Evolutionary conservation across 1,140 invertebrate genomes (phyloP), one percentile per base, ranked within the genome.

Genomic region (Penaeus chinensis): DNA sequence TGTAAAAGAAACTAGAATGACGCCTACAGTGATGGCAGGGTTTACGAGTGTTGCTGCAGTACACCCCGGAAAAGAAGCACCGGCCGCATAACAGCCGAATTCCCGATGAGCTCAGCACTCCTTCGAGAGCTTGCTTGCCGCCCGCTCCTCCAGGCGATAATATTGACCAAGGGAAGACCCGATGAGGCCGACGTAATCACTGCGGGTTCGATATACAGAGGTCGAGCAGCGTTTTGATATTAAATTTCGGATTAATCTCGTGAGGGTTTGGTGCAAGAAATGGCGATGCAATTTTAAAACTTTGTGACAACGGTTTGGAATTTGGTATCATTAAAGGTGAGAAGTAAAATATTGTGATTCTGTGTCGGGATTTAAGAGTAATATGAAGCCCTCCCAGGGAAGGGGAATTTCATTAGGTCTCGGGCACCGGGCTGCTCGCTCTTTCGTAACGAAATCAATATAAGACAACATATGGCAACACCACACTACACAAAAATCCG

Each of bases 1-100:
- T 85, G 77, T 85, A 85, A 85, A 85, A 85, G 84, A 85, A 66
- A 85, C 62, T 54, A 37, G 54, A 85, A 85, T 79, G 84, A 85
- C 84, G 84, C 84, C 63, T 80, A 37, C 63, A 63, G 78, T 80
- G 84, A 85, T 85, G 76, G 69, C 27, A 10, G 77, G 61, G 32
- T 79, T 78, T 78, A 78, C 81, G 63, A 78, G 84, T 65, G 71
- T n/a, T 24, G 71, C 22, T 22, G 10, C 27, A 32, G 60, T 10
- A 32, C 4, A 74, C n/a, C 18, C 84, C 60, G 61, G 7, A 24
- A 32, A n/a, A 78, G 32, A 22, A n/a, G 37, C 32, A 69, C 27
- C 66, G 37, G 47, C 24, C 19, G 27, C 32, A 54, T 32, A 62
- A 54, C 54, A 54, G 54, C 54, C 54, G 54, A 16, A 54, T 54